Base-by-base conservation (phyloP, 2,797 vertebrate genomes). In the Sebastes vulpes region DNA sequence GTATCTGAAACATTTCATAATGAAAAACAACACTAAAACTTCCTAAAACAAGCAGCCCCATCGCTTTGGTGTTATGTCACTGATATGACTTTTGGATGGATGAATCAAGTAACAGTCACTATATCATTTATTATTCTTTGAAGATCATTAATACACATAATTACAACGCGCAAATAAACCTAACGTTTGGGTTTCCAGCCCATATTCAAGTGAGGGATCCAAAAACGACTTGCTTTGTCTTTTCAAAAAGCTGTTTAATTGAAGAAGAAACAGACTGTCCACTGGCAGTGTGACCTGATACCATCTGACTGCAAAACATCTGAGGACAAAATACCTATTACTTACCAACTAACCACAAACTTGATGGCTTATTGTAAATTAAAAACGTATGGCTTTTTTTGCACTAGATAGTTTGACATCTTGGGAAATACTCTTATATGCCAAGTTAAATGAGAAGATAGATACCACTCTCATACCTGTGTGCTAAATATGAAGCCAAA, bases 391-490 rank as follows among this genome's bases (percentile, higher is more conserved):
- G n/a, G 21, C 21, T 42, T 26, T n/a, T 38, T 38, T 38, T 42
- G 5, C 38, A 42, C 1, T 16, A 48, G 16, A 21, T 20, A 18
- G 10, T 61, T 16, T 6, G 0, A 46, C 18, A 21, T 52, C 16
- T 48, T 48, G 0, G 42, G 42, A 21, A 20, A 21, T 21, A 2
- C 4, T 0, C 48, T 50, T 50, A 52, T 48, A 0, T 0, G 7
- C 11, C 0, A 2, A 60, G 16, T 53, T 72, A 42, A 8, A 56
- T 42, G 32, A 54, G 5, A 38, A n/a, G 5, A 26, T 46, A 21
- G 16, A 53, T 53, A 5, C 16, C 31, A 26, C n/a, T 48, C 0
- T 48, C 42, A 18, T 48, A 48, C 6, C 16, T 46, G 42, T 46
- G 16, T 2, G 42, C 42, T 46, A 46, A 46, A 46, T 46, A 46